Conservation (phyloP, 2,888 invertebrate genomes). For the Tenthredo amoena region DNA sequence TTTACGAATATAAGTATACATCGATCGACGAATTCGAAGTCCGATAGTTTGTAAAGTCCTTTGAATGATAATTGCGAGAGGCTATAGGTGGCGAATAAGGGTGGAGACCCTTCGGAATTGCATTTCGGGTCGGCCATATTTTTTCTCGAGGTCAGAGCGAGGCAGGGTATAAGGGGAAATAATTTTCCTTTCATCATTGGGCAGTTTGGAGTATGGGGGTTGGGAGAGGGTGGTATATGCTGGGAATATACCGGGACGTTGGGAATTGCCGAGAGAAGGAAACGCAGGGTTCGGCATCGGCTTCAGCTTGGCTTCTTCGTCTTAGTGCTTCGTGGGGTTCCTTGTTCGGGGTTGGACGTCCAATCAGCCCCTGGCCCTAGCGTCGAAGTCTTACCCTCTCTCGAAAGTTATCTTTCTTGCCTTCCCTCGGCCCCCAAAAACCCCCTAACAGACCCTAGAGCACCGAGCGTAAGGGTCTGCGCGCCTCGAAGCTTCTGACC, state of each 20-base stretch:
- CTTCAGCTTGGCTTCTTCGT: constrained; percentile 59
- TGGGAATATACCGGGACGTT: constrained; percentile 59
- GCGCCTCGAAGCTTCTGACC: constrained; percentile 23
- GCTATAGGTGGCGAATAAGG: not conserved
- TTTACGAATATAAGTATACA: too few relatives aligned
- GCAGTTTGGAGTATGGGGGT: constrained; percentile 56
- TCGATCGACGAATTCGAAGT: too few relatives aligned
- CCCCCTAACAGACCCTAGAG: not conserved
- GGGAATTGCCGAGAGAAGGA: constrained; percentile 59
- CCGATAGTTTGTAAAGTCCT: not conserved
- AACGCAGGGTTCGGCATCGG: not conserved
- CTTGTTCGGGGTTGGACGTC: constrained; percentile 61
- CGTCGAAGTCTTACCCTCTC: constrained; percentile 74
- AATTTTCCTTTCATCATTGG: constrained; percentile 73
- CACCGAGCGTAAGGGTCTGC: not conserved
- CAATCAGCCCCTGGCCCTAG: constrained; percentile 74
- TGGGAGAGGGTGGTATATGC: not conserved
- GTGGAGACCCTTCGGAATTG: constrained; percentile 66
- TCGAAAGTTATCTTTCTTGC: constrained; percentile 77
- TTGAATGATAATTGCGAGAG: not conserved
- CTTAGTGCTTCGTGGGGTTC: constrained; percentile 55
- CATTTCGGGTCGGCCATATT: constrained; percentile 74
- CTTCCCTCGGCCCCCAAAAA: constrained; percentile 64
- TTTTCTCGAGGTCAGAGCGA: constrained; percentile 58
- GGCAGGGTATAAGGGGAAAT: constrained; percentile 57